These are phyloP conservation scores for Keiferia lycopersicella DNA, from an alignment of 2,888 invertebrate species.

Conservation along the genomic window DNA sequence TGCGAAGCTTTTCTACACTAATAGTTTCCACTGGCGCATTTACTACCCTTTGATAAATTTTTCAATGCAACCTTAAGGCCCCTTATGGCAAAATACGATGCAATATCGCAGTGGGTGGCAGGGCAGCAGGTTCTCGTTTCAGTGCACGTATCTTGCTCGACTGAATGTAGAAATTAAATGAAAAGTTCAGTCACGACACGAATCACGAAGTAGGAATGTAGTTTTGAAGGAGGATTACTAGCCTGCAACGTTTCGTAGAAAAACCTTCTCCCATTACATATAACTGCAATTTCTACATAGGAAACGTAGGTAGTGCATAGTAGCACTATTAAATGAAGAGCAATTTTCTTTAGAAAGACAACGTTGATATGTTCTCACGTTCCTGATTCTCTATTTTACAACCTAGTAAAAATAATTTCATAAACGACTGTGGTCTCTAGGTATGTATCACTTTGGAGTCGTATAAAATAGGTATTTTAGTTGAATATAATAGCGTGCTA, in stretches of 20 bases:
- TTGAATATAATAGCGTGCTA: too few species aligned
- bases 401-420: too few species aligned
- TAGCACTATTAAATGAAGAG: too few species aligned
- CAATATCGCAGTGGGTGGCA: slow-evolving; percentile 12
- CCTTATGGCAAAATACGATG: slow-evolving; percentile 10
- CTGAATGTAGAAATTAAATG: slow-evolving; percentile 17
- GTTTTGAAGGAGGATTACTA: background rate
- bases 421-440: too few species aligned
- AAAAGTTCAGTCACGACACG: slow-evolving; percentile 20
- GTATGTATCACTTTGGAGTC: too few species aligned
- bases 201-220: slow-evolving; percentile 21
- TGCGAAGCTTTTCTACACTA: slow-evolving; percentile 29
- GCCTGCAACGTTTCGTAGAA: background rate
- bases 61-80: slow-evolving; percentile 7
- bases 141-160: slow-evolving; percentile 8
- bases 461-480: too few species aligned
- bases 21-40: background rate
- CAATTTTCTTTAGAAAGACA: too few species aligned
- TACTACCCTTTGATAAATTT: slow-evolving; percentile 12
- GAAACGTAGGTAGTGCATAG: too few species aligned
- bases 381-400: too few species aligned
- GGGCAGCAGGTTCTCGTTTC: slow-evolving; percentile 1
- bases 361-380: too few species aligned
- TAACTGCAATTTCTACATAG: too few species aligned
- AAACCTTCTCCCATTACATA: background rate